Conservation (phyloP, 2,113 vertebrate genomes). For the Xiphorhynchus elegans region DNA sequence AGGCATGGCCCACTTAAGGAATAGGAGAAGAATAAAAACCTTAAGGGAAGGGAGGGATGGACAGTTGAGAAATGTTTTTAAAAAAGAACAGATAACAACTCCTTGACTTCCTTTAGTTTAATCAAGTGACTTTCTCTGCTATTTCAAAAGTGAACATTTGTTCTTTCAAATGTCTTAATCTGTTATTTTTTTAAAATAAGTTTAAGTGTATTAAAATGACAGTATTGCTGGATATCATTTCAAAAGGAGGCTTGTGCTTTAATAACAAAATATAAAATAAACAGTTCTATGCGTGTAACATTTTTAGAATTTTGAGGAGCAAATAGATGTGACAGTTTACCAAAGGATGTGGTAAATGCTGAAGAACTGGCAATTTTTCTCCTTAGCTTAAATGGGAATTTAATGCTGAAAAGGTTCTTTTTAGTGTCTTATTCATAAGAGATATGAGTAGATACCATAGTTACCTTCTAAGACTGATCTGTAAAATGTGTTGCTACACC, state of each 20-base stretch:
- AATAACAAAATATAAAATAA: neutral
- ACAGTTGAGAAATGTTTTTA: neutral
- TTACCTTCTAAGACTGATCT: neutral
- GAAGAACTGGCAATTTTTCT: neutral
- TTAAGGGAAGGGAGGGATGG: neutral
- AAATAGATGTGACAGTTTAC: neutral
- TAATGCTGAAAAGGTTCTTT: neutral
- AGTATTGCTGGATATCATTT: neutral
- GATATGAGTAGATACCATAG: rapidly evolving
- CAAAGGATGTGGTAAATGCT: neutral
- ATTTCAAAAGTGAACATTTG: neutral
- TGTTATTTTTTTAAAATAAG: neutral
- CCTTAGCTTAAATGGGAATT: neutral
- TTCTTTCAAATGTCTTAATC: neutral
- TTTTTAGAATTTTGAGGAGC: neutral
- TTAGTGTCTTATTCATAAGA: neutral
- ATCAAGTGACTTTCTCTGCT: neutral
- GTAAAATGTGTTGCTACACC: neutral
- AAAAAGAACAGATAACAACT: neutral
- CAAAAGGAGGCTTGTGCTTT: neutral
- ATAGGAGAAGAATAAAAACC: neutral
- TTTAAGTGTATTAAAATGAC: neutral
- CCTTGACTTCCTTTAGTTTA: neutral
- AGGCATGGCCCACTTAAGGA: neutral
- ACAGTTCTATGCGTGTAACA: neutral